phyloP scores from a whole-genome alignment of 2,113 vertebrate species.

The human region DNA sequence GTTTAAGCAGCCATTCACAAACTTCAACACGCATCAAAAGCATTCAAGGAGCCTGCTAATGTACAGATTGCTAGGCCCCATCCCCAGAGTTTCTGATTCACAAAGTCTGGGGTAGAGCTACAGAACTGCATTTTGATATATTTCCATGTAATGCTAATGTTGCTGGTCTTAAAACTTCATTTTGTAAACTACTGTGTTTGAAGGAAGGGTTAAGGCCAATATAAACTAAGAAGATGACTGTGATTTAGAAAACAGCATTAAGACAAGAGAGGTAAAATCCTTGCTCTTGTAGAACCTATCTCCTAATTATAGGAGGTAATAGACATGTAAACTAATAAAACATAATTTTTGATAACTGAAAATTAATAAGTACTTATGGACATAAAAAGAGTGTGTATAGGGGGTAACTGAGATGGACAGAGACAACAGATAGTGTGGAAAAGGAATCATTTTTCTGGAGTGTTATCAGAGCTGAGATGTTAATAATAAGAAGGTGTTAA shows the following conservation, averaged over 20 bases:
- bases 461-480: not conserved
- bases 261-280: not conserved
- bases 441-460: not conserved
- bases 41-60: not conserved
- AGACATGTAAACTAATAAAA: not conserved
- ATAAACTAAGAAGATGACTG: not conserved
- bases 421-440: not conserved
- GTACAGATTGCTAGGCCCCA: not conserved
- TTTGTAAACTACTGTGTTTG: not conserved
- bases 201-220: not conserved
- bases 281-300: not conserved
- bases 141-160: not conserved
- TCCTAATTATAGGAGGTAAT: not conserved
- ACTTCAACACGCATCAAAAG: not conserved
- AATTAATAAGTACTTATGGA: not conserved
- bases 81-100: not conserved
- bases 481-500: not conserved
- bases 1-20: not conserved
- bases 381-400: not conserved
- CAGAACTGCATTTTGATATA: not conserved
- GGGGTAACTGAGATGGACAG: not conserved
- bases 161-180: not conserved
- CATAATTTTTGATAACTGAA: not conserved
- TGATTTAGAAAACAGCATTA: conserved; percentile 16
- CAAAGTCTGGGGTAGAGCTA: not conserved